Evolutionary conservation across 1,140 invertebrate species (phyloP).

Genomic region (Ostrea edulis): DNA sequence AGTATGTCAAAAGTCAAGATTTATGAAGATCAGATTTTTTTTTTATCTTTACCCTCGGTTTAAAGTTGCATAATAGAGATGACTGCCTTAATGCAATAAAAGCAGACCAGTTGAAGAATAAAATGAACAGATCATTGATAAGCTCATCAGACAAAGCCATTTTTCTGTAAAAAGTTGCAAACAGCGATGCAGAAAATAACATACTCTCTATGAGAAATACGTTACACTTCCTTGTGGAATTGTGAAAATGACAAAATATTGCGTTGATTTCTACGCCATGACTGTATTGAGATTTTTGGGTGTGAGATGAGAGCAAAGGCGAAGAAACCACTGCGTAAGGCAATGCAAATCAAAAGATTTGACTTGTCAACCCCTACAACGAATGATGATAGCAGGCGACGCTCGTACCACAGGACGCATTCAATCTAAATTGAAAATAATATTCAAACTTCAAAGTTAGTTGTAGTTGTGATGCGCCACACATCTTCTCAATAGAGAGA

Average conservation of each 20-base stretch:
- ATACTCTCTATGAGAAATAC: background rate
- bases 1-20: constrained; percentile 7
- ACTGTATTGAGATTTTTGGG: background rate
- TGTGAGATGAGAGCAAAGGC: background rate
- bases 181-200: background rate
- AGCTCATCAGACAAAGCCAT: background rate
- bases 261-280: background rate
- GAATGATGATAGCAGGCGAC: constrained; percentile 11
- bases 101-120: background rate
- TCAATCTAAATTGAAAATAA: constrained; percentile 36
- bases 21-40: background rate
- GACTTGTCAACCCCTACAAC: constrained; percentile 26
- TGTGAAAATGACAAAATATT: background rate
- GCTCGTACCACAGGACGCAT: constrained; percentile 17
- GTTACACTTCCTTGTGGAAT: background rate
- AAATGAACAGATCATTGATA: background rate
- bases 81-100: background rate
- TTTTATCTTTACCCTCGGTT: background rate
- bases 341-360: constrained; percentile 14
- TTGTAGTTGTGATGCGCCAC: constrained; percentile 3
- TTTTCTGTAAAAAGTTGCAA: background rate
- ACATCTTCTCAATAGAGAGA: constrained; percentile 1
- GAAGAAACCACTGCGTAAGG: constrained; percentile 3
- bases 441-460: constrained; percentile 30
- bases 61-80: background rate